Evolutionary conservation across 1,140 invertebrate genomes (phyloP).

Genomic region (Pseudomyrmex sp.): DNA sequence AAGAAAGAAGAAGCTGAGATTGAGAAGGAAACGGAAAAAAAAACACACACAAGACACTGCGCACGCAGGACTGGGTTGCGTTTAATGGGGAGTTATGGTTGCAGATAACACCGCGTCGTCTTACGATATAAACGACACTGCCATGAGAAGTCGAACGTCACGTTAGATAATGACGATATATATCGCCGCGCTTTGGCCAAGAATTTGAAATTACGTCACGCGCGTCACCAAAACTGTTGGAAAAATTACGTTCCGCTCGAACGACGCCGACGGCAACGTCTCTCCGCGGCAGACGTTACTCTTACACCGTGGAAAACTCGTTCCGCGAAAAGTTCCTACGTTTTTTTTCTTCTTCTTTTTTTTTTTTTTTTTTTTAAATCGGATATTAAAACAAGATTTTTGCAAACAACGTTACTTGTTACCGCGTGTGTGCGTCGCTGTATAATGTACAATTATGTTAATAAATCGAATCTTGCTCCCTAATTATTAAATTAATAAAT

Average conservation of each 20-base stretch:
- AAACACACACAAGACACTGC: background rate
- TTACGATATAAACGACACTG: constrained; percentile 35
- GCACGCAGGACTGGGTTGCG: constrained; percentile 67
- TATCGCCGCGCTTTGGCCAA: constrained; percentile 52
- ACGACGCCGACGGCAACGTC: constrained; percentile 18
- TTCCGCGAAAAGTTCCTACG: no score
- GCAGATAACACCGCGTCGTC: constrained; percentile 62
- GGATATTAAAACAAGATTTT: background rate
- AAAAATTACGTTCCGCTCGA: constrained; percentile 33
- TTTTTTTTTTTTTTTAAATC: background rate
- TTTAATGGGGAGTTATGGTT: constrained; percentile 82
- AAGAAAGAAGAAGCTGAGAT: background rate
- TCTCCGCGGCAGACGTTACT: background rate
- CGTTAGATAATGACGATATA: constrained; percentile 60
- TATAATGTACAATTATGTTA: no score
- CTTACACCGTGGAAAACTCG: no score
- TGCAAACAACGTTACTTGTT: no score
- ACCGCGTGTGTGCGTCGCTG: background rate
- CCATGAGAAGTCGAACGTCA: constrained; percentile 46
- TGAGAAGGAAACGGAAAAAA: constrained; percentile 28
- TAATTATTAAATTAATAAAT: no score
- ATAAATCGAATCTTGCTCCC: no score
- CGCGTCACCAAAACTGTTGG: constrained; percentile 43
- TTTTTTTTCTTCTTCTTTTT: background rate
- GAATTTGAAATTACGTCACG: constrained; percentile 60